A percentile compares a stretch with the other conserved stretches of the same genome.
These are phyloP conservation scores for Leucoma salicis DNA, from an alignment of 2,888 invertebrate genomes.

Conservation along the genomic window DNA sequence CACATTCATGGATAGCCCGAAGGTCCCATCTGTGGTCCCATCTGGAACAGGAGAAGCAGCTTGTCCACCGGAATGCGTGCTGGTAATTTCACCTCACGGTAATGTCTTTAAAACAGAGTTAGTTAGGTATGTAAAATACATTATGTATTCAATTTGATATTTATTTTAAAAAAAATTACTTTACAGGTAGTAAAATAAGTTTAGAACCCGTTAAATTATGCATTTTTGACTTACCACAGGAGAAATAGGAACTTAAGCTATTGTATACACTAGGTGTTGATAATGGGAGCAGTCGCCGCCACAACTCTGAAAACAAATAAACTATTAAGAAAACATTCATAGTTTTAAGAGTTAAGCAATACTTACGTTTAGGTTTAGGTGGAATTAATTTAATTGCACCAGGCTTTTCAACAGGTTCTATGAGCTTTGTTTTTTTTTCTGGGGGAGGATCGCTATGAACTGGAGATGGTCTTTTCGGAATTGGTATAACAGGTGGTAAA, in stretches of 20 bases:
- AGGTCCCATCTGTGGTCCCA: constrained; percentile 28
- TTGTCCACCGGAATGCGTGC: constrained; percentile 52
- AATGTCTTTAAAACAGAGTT: constrained; percentile 59
- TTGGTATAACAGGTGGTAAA: constrained; percentile 66
- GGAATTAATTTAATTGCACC: constrained; percentile 93
- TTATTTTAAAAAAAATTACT: constrained; percentile 72
- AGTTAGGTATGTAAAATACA: constrained; percentile 26
- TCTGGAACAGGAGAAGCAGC: constrained; percentile 53
- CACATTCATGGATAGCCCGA: constrained; percentile 38
- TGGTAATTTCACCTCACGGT: constrained; percentile 47
- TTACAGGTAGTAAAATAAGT: constrained; percentile 63
- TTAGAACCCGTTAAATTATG: constrained; percentile 69
- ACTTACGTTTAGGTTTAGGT: constrained; percentile 96
- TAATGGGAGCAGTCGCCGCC: constrained; percentile 34
- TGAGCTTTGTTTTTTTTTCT: constrained; percentile 90
- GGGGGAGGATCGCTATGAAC: constrained; percentile 80
- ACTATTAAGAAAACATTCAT: constrained; percentile 49
- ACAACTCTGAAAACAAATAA: constrained; percentile 72
- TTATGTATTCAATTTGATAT: constrained; percentile 57
- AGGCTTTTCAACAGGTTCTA: constrained; percentile 85
- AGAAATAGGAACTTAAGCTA: constrained; percentile 56
- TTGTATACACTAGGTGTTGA: constrained; percentile 44
- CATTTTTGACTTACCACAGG: constrained; percentile 78
- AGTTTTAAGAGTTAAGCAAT: constrained; percentile 45
- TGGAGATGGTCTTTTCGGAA: constrained; percentile 76